Conservation (phyloP, 2,888 invertebrate species). For the Branchellion lobata region DNA sequence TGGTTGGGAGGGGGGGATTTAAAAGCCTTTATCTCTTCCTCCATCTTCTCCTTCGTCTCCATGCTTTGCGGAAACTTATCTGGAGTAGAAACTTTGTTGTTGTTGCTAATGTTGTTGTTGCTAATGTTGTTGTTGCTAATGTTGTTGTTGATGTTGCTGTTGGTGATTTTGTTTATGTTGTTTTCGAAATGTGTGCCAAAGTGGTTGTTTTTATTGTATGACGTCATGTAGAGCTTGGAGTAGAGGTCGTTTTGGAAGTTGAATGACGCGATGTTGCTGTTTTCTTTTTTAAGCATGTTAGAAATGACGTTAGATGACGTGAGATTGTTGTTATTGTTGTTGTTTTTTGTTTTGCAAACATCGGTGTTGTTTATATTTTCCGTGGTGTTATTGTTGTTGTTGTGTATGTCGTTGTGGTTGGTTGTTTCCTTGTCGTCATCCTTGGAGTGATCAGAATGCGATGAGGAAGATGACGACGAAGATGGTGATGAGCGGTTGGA, state of each 20-base stretch:
- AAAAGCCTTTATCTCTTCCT: neutral
- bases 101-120: too few relatives aligned
- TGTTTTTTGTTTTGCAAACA: neutral
- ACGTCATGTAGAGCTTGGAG: neutral
- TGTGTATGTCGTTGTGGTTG: neutral
- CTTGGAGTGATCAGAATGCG: constrained; percentile 16
- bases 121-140: neutral
- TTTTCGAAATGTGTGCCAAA: neutral
- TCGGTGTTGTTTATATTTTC: neutral
- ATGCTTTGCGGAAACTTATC: neutral
- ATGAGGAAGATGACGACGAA: constrained; percentile 10
- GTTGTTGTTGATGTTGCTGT: constrained; percentile 1
- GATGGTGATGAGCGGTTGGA: constrained; percentile 1
- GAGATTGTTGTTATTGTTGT: neutral
- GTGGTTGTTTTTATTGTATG: neutral
- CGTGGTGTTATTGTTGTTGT: constrained; percentile 6
- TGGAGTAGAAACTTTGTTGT: too few relatives aligned
- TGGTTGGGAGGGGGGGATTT: neutral
- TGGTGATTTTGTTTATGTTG: neutral
- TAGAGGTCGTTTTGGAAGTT: constrained; percentile 1
- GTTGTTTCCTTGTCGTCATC: neutral
- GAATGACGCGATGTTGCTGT: neutral
- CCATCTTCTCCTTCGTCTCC: neutral
- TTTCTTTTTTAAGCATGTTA: neutral
- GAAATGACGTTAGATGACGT: neutral